Evolutionary conservation across 2,888 invertebrate species (phyloP).

Genomic region (Mesorhabditis sp.): DNA sequence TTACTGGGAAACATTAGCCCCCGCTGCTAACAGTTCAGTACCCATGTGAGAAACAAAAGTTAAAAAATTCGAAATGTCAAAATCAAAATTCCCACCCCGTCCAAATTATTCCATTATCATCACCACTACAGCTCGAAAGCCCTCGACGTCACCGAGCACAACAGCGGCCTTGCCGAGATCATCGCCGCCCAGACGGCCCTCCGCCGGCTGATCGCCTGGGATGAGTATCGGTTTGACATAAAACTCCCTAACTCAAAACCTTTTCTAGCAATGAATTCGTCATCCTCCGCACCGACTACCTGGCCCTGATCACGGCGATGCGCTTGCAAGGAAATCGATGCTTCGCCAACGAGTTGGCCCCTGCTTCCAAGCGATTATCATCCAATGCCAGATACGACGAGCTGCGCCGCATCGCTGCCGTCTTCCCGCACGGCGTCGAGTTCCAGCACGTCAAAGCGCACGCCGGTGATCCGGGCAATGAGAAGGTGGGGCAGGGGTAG

Average conservation of each 20-base stretch:
- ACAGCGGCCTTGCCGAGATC: conserved; percentile 14
- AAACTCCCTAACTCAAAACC: neutral
- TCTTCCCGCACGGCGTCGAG: conserved; percentile 16
- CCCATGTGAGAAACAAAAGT: too few species aligned
- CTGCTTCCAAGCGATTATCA: neutral
- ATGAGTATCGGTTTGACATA: conserved; percentile 8
- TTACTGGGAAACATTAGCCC: too few species aligned
- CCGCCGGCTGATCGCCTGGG: conserved; percentile 3
- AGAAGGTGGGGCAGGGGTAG: conserved; percentile 11
- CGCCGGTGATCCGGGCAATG: conserved; percentile 19
- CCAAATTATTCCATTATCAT: too few species aligned
- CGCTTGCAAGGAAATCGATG: conserved; percentile 9
- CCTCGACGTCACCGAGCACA: conserved; percentile 3
- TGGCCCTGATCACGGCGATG: conserved; percentile 18
- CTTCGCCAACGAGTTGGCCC: conserved; percentile 13
- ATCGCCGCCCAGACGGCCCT: conserved; percentile 14
- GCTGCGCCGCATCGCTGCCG: neutral
- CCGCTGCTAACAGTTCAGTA: too few species aligned
- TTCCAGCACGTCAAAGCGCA: conserved; percentile 26
- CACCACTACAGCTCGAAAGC: neutral
- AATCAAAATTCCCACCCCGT: too few species aligned
- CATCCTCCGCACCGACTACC: conserved; percentile 17
- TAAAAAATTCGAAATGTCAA: too few species aligned
- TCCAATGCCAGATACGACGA: neutral
- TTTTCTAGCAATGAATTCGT: conserved; percentile 13